Base-by-base conservation (phyloP, 2,888 invertebrate genomes). In the Orthosia cruda region DNA sequence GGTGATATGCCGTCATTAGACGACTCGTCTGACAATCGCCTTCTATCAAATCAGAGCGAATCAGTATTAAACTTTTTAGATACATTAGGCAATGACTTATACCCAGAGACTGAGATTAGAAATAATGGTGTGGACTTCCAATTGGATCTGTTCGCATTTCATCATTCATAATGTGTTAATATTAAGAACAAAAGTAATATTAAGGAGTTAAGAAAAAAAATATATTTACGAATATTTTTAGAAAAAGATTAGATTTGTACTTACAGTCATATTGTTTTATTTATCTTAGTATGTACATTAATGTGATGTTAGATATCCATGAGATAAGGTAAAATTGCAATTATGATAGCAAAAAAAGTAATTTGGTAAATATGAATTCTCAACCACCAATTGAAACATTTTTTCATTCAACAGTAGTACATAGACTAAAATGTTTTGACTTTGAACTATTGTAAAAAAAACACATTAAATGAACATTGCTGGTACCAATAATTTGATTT, bases 1-100 rank as follows among this genome's bases (percentile, higher is more conserved):
- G 59, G 64, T 70, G 87, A 81, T 55, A 84, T 85, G 77, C 77
- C 81, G 2, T 74, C 84, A n/a, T 59, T 87, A 45, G 82, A 87
- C n/a, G 86, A 87, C 32, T 72, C 66, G 58, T 69, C 82, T n/a
- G 84, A 82, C 61, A 77, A 63, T 69, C 86, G 88, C 54, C 85
- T 86, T 62, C 61, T 85, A 55, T 78, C 88, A 32, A 86, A 87
- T 79, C 93, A 94, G 85, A 92, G 92, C 64, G 93, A 95, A 81
- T 95, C 95, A 87, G 94, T 96, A 87, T 92, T 96, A 87, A 95
- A 94, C 88, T 96, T 96, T 87, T 92, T 96, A 88, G 96, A 96
- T 62, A 91, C 94, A 12, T 89, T 96, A 85, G 93, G 94, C 70
- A 95, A 93, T 88, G 95, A 95, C 82, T 93, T 96, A 63, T 95